phyloP scores from a whole-genome alignment of 2,113 vertebrate species.

The Triplophysa tibetana region DNA sequence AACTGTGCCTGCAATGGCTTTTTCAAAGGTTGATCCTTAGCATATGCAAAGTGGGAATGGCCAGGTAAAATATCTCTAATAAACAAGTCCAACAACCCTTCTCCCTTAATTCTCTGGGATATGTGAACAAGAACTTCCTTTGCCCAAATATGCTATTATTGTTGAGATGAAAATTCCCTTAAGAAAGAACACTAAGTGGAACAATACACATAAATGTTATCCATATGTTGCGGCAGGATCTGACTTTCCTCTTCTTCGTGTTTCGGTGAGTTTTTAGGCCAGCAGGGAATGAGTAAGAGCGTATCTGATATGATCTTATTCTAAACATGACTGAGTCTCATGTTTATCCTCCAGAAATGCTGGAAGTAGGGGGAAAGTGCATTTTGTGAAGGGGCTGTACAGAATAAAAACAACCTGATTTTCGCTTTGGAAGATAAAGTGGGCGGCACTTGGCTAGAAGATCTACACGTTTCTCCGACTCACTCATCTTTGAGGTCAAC shows the following conservation, averaged over 20 bases:
- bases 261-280: neutral
- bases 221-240: neutral
- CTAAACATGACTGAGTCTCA: neutral
- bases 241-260: constrained; percentile 15
- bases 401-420: constrained; percentile 52
- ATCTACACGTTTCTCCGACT: constrained; percentile 14
- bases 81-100: neutral
- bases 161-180: neutral
- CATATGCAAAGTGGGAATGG: neutral
- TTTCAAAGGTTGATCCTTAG: no score
- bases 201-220: neutral
- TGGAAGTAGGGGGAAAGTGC: constrained; percentile 4
- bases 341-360: neutral
- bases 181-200: neutral
- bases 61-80: neutral
- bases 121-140: constrained; percentile 6
- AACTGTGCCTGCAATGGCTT: neutral
- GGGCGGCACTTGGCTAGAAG: constrained; percentile 32
- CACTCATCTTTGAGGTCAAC: constrained; percentile 25
- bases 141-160: neutral
- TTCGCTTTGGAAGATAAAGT: constrained; percentile 45
- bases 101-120: neutral
- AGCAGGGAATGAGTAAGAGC: neutral
- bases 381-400: constrained; percentile 10
- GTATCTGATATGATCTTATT: constrained; percentile 8